Percentiles rank a stretch among this genome's conserved stretches.
These are phyloP conservation scores for Macrosiphum euphorbiae DNA, from an alignment of 2,888 invertebrate genomes.

Conservation along the genomic window DNA sequence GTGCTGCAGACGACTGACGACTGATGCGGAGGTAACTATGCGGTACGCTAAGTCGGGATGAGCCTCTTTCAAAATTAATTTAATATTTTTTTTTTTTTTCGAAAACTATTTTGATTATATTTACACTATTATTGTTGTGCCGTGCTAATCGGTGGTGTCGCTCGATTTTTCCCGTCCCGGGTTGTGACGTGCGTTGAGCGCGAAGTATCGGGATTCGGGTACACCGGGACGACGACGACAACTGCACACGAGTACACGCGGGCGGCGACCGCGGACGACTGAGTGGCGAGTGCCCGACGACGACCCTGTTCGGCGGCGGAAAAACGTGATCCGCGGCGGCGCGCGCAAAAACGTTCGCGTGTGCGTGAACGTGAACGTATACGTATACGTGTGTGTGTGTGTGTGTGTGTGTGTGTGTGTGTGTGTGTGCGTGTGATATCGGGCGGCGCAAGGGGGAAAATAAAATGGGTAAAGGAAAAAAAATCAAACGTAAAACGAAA, in stretches of 20 bases:
- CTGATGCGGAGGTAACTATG: background rate
- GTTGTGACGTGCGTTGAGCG: background rate
- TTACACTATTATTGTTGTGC: no score
- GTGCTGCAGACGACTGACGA: constrained; percentile 42
- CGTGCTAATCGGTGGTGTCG: background rate
- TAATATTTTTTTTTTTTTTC: background rate
- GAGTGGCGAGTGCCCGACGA: background rate
- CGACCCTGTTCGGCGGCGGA: background rate
- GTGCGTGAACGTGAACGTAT: background rate
- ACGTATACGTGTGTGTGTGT: background rate
- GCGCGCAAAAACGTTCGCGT: constrained; percentile 36
- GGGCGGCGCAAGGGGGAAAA: background rate
- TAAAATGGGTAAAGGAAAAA: background rate
- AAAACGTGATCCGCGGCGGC: constrained; percentile 30
- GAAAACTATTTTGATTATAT: no score
- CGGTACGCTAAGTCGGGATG: background rate
- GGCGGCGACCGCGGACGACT: constrained; percentile 29
- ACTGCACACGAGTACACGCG: background rate
- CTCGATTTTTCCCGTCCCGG: background rate
- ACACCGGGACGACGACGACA: background rate
- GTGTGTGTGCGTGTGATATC: background rate
- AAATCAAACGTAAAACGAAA: constrained; percentile 6
- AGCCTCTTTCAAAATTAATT: background rate
- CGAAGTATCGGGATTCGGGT: background rate
- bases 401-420: background rate